Evolutionary conservation across 2,113 vertebrate genomes (phyloP), one percentile per base, ranked within the genome.

Genomic region (Petrocephalus microphthalmus): DNA sequence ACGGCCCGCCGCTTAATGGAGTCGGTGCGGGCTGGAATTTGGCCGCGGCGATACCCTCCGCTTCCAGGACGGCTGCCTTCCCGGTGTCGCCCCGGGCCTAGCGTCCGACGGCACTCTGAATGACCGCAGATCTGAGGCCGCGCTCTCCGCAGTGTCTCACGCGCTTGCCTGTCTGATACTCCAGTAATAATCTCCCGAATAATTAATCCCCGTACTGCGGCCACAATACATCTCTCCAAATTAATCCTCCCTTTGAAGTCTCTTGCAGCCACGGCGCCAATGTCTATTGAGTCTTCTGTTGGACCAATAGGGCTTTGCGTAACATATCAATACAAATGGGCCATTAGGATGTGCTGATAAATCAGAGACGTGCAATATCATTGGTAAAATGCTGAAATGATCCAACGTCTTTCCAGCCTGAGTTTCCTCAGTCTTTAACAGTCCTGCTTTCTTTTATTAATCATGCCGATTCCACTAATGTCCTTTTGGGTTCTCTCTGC

Each of bases 201-300:
- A 83, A 83, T 83, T 47, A 45, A 49, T 83, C 53, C 52, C 78
- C n/a, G n/a, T 49, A n/a, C 17, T 47, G 49, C 60, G 52, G 25
- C 88, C 87, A 52, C 56, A 17, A 78, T 84, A 86, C 84, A n/a
- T 45, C 84, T 60, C 81, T 53, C 51, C 45, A 42, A 74, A 87
- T 78, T 88, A 91, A 90, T 90, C 78, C 85, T 71, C 78, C 67
- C 89, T 91, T 90, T 90, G 89, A 90, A 89, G 90, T 89, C 52
- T 60, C 78, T 89, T 78, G 54, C n/a, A 74, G 57, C 84, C 82
- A 33, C 47, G 7, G 78, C 78, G 49, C 57, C 19, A 85, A 53
- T 64, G 45, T 54, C 25, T 49, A 17, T 85, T 84, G 81, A 64
- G 87, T 56, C 83, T 86, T 89, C 22, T 87, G 52, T 33, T 51